Conservation (phyloP, 92 coral and sea anemone genomes). For the Bergia sp. region DNA sequence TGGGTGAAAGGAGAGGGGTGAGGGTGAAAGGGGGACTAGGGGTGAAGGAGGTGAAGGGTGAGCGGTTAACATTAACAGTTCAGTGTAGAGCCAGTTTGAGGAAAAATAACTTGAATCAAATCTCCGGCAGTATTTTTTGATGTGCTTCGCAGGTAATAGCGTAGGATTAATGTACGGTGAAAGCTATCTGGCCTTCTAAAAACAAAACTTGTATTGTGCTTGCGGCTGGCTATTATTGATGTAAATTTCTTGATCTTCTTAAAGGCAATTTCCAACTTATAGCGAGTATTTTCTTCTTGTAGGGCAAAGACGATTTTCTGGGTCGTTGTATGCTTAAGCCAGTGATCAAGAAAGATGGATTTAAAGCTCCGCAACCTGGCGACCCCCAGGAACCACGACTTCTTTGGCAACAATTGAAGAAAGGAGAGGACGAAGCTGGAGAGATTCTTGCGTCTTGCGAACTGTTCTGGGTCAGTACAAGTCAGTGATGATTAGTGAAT, state of each 20-base stretch:
- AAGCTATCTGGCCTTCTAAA: too few relatives aligned
- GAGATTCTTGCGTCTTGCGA: constrained; percentile 91
- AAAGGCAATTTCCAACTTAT: neutral
- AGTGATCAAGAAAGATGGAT: constrained; percentile 79
- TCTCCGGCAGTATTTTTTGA: too few relatives aligned
- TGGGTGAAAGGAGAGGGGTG: too few relatives aligned
- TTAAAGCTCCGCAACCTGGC: constrained; percentile 79
- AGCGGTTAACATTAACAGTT: too few relatives aligned
- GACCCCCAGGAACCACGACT: constrained; percentile 87
- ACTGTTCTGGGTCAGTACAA: constrained; percentile 81
- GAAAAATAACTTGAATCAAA: too few relatives aligned
- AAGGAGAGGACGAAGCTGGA: constrained; percentile 82
- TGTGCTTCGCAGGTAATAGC: too few relatives aligned
- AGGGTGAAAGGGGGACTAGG: too few relatives aligned
- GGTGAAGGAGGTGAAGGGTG: too few relatives aligned
- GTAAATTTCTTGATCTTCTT: neutral
- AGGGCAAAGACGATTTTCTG: constrained; percentile 96
- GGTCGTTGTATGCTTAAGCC: constrained; percentile 90
- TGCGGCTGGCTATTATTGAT: neutral
- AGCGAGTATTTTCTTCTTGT: neutral
- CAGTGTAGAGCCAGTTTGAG: too few relatives aligned
- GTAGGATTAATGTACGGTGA: neutral
- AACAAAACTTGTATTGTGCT: too few relatives aligned
- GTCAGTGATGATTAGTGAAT: neutral
- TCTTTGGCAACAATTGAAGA: constrained; percentile 76